These are phyloP conservation scores for Lateolabrax maculatus DNA, from an alignment of 2,797 vertebrate species.

Conservation along the genomic window DNA sequence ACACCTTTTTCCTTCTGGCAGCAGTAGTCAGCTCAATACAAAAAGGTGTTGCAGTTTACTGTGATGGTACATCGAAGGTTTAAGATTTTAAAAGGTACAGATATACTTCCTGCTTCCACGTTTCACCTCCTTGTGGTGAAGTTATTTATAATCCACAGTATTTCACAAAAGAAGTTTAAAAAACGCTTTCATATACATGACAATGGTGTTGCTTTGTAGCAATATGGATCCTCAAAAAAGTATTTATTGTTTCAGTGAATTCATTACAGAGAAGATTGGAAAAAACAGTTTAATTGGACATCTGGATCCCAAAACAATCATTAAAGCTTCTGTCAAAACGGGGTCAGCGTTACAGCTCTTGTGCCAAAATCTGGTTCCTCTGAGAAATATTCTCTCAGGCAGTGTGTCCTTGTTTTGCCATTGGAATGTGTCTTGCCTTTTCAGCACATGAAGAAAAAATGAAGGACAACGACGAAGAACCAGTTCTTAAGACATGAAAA, in stretches of 20 bases:
- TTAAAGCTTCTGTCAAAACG: background rate
- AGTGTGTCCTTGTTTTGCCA: slow-evolving; percentile 5
- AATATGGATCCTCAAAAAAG: background rate
- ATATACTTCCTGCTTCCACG: slow-evolving; percentile 1
- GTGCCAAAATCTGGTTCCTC: slow-evolving; percentile 27
- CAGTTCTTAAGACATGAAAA: background rate
- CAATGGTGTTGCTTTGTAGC: background rate
- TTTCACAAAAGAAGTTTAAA: background rate
- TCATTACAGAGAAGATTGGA: background rate
- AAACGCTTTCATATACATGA: background rate
- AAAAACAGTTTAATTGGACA: background rate
- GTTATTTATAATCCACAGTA: background rate
- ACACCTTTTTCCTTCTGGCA: background rate
- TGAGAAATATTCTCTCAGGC: slow-evolving; percentile 1
- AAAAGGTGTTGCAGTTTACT: slow-evolving; percentile 29
- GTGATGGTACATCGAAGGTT: slow-evolving; percentile 39
- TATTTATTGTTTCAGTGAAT: background rate
- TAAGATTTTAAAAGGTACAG: slow-evolving; percentile 31
- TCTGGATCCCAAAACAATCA: slow-evolving; percentile 10
- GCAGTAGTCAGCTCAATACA: background rate
- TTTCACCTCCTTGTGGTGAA: background rate
- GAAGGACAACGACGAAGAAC: slow-evolving; percentile 10
- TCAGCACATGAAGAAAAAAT: background rate
- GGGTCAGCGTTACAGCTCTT: slow-evolving; percentile 1
- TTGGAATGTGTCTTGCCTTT: background rate